These are phyloP conservation scores for Sipha flava DNA, from an alignment of 1,140 invertebrate species.

Conservation along the genomic window DNA sequence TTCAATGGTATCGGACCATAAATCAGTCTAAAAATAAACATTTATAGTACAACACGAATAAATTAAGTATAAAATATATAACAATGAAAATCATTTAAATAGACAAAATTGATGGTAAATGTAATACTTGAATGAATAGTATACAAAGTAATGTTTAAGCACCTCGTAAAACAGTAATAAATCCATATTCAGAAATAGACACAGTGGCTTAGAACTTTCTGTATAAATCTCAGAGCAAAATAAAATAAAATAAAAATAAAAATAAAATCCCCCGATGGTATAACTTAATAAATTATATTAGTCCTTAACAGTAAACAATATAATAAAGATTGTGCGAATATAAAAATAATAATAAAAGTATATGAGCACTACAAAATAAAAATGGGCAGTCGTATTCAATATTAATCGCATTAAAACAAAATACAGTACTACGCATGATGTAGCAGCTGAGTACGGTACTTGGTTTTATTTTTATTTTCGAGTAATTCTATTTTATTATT, in stretches of 20 bases:
- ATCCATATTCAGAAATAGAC: neutral
- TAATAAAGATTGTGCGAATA: neutral
- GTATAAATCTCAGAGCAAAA: neutral
- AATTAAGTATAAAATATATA: slow-evolving; percentile 32
- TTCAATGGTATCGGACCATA: slow-evolving; percentile 22
- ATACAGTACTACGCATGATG: neutral
- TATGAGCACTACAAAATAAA: neutral
- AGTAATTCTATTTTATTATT: too few relatives aligned
- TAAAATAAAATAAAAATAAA: too few relatives aligned
- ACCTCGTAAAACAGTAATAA: neutral
- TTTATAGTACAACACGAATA: slow-evolving; percentile 28
- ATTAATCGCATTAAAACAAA: neutral
- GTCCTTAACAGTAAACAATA: neutral
- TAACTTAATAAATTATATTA: slow-evolving; percentile 18
- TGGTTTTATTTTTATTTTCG: too few relatives aligned
- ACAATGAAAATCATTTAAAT: slow-evolving; percentile 18
- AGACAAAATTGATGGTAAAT: neutral
- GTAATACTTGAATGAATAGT: slow-evolving; percentile 15
- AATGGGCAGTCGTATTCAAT: neutral
- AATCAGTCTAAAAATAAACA: slow-evolving; percentile 28
- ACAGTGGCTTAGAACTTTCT: neutral
- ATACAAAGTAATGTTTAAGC: slow-evolving; percentile 18
- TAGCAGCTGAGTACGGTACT: too few relatives aligned
- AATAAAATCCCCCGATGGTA: too few relatives aligned
- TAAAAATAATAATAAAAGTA: neutral